Evolutionary conservation across 2,797 vertebrate genomes (phyloP).

Genomic region (Harpagifer antarcticus): DNA sequence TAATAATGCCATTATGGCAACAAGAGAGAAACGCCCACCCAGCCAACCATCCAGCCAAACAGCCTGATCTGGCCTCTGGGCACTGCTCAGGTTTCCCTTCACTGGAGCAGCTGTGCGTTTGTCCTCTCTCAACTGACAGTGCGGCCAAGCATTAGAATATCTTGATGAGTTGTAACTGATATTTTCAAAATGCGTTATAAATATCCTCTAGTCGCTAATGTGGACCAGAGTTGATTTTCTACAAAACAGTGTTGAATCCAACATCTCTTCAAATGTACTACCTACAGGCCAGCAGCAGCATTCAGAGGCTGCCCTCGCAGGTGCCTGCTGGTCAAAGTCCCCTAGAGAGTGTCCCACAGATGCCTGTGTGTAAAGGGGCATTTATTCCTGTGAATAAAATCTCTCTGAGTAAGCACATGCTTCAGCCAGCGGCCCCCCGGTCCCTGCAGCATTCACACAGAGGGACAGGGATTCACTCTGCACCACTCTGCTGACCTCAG

Average conservation of each 20-base stretch:
- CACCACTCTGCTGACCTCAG: constrained; percentile 84
- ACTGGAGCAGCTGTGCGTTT: constrained; percentile 58
- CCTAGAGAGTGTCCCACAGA: constrained; percentile 64
- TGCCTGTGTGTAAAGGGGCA: constrained; percentile 65
- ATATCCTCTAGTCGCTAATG: constrained; percentile 42
- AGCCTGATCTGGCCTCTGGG: constrained; percentile 57
- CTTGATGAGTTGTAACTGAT: constrained; percentile 51
- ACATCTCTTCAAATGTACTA: constrained; percentile 15
- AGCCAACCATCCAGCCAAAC: constrained; percentile 43
- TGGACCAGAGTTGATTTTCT: constrained; percentile 32
- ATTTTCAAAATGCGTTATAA: constrained; percentile 41
- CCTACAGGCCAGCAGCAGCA: constrained; percentile 27
- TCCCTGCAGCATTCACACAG: constrained; percentile 79
- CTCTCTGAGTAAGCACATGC: constrained; percentile 87
- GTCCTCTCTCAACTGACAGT: constrained; percentile 24
- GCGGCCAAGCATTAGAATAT: constrained; percentile 31
- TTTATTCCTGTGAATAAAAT: constrained; percentile 86
- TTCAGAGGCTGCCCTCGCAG: constrained; percentile 57
- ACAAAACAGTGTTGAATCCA: constrained; percentile 25
- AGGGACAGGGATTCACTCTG: constrained; percentile 81
- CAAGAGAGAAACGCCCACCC: constrained; percentile 58
- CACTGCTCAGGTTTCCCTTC: constrained; percentile 68
- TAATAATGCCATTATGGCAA: constrained; percentile 77
- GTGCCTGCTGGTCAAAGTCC: constrained; percentile 67
- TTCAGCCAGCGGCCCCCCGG: constrained; percentile 81